Evolutionary conservation across 2,888 invertebrate species (phyloP), one percentile per base, ranked within the genome.

Genomic region (Folsomia manolachei): DNA sequence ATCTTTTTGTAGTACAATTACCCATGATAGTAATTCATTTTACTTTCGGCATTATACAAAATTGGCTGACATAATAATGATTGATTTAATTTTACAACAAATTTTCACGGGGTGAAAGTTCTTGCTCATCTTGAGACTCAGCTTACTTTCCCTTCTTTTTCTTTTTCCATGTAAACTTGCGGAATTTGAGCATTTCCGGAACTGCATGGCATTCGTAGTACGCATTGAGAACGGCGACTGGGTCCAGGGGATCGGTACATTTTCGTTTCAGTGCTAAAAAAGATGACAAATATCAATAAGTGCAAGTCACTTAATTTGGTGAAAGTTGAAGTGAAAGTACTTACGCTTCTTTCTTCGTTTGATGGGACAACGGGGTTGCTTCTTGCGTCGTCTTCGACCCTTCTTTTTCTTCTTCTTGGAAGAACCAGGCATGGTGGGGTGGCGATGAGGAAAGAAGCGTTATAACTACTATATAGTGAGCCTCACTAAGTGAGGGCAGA

Each of bases 301-400:
- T 52, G 39, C 25, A 52, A 19, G n/a, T 26, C 2, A 19, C 19
- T 60, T n/a, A 2, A 62, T 27, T 60, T n/a, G n/a, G n/a, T n/a
- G n/a, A n/a, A n/a, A n/a, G n/a, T n/a, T n/a, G n/a, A n/a, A n/a
- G n/a, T n/a, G n/a, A n/a, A 39, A 66, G 26, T 14, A 27, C 27
- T 72, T 71, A 80, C 80, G 69, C 74, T 79, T 80, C 74, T 79
- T 80, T n/a, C 75, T 70, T 7, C 80, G 76, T 39, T 79, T 78
- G 26, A 80, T 74, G 14, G 80, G 78, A 71, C 80, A 80, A 9
- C 79, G 72, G 2, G 78, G 79, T 39, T 71, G 71, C 73, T 79
- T 79, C 70, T 79, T 79, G 70, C 75, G 76, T 24, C 73, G 69
- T 25, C 74, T 62, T 26, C 70, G 56, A 27, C 72, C 63, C 60